Conservation (phyloP, 2,113 vertebrate genomes). For the Alexandromys fortis region DNA sequence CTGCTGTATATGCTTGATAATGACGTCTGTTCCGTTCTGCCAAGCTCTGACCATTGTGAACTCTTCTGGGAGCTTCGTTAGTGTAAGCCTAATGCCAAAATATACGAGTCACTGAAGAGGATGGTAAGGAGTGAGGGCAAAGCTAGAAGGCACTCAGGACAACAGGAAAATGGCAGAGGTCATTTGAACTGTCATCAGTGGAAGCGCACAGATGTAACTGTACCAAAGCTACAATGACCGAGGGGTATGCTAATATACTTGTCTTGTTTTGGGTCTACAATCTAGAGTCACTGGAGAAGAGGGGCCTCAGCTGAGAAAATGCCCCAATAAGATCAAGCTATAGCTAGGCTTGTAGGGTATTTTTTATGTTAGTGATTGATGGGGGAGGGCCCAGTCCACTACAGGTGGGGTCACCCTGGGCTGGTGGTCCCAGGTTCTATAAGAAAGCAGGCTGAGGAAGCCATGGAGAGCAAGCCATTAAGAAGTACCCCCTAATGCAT, state of each 20-base stretch:
- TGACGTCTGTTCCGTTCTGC: not conserved
- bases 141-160: not conserved
- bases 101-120: not conserved
- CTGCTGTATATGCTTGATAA: not conserved
- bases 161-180: not conserved
- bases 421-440: not conserved
- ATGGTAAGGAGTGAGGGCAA: not conserved
- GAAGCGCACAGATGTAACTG: not conserved
- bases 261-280: not conserved
- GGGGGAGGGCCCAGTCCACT: not conserved
- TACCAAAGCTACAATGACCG: not conserved
- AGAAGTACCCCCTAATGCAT: not conserved
- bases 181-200: not conserved
- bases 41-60: not conserved
- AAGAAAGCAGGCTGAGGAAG: not conserved
- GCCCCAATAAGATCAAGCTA: not conserved
- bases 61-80: not conserved
- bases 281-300: not conserved
- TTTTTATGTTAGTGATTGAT: not conserved
- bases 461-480: not conserved
- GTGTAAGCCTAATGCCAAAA: not conserved
- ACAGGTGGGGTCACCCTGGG: not conserved
- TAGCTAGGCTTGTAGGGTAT: not conserved
- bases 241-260: not conserved
- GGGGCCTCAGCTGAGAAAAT: not conserved